Percentiles rank a stretch among this genome's conserved stretches.
phyloP scores from a whole-genome alignment of 2,113 vertebrate genomes.

The Perognathus longimembris region DNA sequence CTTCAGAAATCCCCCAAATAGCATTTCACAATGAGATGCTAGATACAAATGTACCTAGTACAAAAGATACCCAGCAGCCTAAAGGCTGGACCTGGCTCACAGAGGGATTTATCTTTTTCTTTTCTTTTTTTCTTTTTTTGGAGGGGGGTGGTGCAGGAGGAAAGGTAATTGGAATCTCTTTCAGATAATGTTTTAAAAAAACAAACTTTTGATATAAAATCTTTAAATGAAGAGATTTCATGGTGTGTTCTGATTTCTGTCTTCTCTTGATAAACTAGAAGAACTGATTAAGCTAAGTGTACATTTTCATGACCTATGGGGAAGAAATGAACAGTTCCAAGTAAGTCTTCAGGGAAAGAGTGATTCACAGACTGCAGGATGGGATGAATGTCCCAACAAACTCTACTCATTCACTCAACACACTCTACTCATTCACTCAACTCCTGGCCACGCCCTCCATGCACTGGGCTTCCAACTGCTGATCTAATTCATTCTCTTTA shows the following conservation, averaged over 20 bases:
- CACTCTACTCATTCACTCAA: not conserved
- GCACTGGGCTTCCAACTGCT: not conserved
- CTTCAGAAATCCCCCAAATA: not conserved
- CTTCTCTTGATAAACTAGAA: constrained; percentile 38
- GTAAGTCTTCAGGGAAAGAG: not conserved
- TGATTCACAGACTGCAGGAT: not conserved
- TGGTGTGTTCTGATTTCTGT: not conserved
- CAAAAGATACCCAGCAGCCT: not conserved
- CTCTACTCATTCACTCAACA: not conserved
- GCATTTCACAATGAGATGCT: not conserved
- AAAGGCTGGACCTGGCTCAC: too few species aligned
- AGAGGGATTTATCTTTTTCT: too few species aligned
- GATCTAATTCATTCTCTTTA: not conserved
- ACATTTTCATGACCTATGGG: too few species aligned
- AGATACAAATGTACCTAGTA: not conserved
- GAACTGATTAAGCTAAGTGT: not conserved
- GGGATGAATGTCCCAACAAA: not conserved
- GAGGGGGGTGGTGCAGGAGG: too few species aligned
- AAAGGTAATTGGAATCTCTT: not conserved
- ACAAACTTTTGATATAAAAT: not conserved
- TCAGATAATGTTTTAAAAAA: not conserved
- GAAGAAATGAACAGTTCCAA: too few species aligned
- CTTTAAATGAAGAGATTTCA: constrained; percentile 46
- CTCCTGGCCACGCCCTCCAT: not conserved
- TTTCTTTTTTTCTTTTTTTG: too few species aligned